phyloP scores from a whole-genome alignment of 2,797 vertebrate genomes.

The Streptopelia turtur region DNA sequence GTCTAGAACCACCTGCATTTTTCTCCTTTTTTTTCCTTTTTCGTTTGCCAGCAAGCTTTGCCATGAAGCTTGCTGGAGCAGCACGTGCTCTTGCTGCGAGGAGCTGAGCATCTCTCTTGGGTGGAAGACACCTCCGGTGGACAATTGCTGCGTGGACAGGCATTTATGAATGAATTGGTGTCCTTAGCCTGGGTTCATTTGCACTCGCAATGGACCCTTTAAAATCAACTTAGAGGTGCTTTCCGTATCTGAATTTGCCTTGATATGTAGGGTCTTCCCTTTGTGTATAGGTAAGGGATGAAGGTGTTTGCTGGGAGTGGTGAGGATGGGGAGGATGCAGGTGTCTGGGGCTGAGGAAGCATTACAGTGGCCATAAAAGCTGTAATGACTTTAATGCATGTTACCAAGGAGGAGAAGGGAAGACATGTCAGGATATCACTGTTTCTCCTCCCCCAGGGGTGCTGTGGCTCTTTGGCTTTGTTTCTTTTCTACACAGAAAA shows the following conservation, averaged over 20 bases:
- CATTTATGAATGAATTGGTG: background rate
- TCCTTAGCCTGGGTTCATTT: background rate
- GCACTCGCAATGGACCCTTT: background rate
- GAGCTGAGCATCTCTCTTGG: background rate
- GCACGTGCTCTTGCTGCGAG: background rate
- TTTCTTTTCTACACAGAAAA: background rate
- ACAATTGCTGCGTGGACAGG: background rate
- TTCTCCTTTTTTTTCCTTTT: background rate
- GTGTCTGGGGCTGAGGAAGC: background rate
- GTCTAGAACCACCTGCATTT: background rate
- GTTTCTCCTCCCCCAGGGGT: background rate
- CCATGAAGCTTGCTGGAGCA: background rate
- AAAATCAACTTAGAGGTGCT: background rate
- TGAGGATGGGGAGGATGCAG: no score
- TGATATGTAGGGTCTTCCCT: background rate
- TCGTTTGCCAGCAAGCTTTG: background rate
- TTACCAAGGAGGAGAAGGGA: background rate
- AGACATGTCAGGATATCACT: background rate
- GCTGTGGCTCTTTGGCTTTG: background rate
- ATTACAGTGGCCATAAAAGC: background rate
- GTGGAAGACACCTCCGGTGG: fast-evolving
- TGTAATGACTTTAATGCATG: background rate
- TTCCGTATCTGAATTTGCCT: background rate
- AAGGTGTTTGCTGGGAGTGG: background rate
- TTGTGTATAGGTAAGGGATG: background rate